These are phyloP conservation scores for Spilogale gracilis DNA, from an alignment of 2,113 vertebrate genomes.

Conservation along the genomic window DNA sequence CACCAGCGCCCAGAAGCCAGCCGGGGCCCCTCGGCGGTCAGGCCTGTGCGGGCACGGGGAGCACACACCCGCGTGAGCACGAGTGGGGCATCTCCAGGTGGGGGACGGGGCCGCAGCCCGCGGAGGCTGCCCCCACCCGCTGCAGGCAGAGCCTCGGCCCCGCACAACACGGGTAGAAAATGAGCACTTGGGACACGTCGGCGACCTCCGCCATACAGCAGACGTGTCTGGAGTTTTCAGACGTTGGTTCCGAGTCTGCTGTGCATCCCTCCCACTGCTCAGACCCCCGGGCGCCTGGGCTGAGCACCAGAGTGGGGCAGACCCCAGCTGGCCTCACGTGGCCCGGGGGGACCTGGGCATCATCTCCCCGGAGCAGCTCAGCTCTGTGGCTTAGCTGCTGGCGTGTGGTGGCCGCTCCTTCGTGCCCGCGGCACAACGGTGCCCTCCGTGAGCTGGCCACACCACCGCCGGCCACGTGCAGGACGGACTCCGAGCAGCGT, in stretches of 20 bases:
- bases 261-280: slow-evolving; percentile 76
- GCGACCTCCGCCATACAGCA: slow-evolving; percentile 81
- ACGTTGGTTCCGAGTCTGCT: slow-evolving; percentile 77
- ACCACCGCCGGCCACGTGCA: background rate
- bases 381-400: background rate
- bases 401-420: background rate
- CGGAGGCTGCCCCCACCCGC: too few species aligned
- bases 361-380: background rate
- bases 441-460: background rate
- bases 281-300: background rate
- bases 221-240: slow-evolving; percentile 82
- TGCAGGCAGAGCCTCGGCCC: slow-evolving; percentile 56
- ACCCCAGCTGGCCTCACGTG: rapidly evolving
- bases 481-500: too few species aligned
- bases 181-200: slow-evolving; percentile 84
- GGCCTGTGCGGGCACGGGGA: background rate
- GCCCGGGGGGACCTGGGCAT: rapidly evolving
- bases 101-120: background rate
- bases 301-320: rapidly evolving
- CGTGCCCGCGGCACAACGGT: too few species aligned
- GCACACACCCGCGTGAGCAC: background rate
- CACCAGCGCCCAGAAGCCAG: background rate
- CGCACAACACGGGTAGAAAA: slow-evolving; percentile 84
- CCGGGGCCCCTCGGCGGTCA: rapidly evolving
- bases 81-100: background rate